Base-by-base conservation (phyloP, 2,113 vertebrate genomes). In the Hiodon alosoides region DNA sequence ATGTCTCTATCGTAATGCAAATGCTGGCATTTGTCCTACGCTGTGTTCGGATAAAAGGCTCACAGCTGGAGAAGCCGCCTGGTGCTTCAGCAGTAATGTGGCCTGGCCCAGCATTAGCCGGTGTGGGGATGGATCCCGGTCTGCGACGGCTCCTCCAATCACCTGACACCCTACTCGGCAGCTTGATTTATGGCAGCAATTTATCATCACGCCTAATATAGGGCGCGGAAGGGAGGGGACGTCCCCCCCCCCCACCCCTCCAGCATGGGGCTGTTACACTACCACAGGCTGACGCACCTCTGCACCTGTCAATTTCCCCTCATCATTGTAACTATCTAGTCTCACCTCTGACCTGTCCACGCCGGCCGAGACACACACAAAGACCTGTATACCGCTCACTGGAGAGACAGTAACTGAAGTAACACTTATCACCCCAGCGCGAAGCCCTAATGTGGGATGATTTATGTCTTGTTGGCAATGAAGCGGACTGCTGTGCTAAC, bases 151-250 rank as follows among this genome's bases (percentile, higher is more conserved):
- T 17, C 54, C 11, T 55, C 13, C 62, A 7, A 14, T 47, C 54
- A 11, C 46, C 54, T 59, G 73, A 17, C 73, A 68, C 48, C 52
- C 65, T 7, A 46, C 54, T 67, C 53, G 48, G 31, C 17, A 7
- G 51, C 72, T 13, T 59, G 47, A 68, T 57, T 65, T 53, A 68
- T 67, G 62, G 64, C 52, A 67, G 53, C 54, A 46, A 57, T 67
- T 68, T 75, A 65, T 58, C 73, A 75, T 14, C 31, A 46, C 46
- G 53, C 52, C n/a, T 51, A 50, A n/a, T 9, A 2, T 48, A 13
- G 52, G 53, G 31, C 1, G 3, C 64, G 3, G 58, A 14, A 31
- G 52, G 7, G 50, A 9, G 54, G 7, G 62, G 11, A 31, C 13
- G 5, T n/a, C 17, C 10, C 10, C 17, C 0, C 13, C 54, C 17